phyloP scores from a whole-genome alignment of 2,113 vertebrate genomes.

The Zosterops lateralis region DNA sequence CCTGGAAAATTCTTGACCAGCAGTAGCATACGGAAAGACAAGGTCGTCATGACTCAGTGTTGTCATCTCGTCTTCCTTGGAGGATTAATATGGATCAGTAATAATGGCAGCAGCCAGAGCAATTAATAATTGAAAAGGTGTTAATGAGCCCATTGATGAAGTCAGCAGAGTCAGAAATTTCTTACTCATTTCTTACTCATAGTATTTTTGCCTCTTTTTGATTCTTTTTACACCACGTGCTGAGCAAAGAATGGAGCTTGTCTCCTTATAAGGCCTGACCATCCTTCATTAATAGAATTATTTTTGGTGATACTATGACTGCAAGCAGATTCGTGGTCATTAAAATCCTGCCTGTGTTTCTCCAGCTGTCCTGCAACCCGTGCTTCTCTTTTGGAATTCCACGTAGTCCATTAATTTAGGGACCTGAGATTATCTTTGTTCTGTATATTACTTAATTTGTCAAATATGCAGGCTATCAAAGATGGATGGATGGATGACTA shows the following conservation, averaged over 20 bases:
- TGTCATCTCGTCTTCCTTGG: background rate
- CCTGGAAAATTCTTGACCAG: constrained; percentile 34
- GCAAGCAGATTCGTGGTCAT: background rate
- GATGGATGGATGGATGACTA: background rate
- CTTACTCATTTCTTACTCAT: background rate
- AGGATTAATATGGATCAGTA: constrained; percentile 51
- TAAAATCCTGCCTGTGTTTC: background rate
- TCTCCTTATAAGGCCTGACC: background rate
- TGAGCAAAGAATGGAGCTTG: background rate
- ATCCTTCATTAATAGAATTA: background rate
- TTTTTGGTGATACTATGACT: background rate
- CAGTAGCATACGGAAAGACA: background rate
- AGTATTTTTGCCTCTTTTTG: background rate
- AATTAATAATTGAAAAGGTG: constrained; percentile 53
- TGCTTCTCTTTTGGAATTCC: background rate
- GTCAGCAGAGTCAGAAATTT: constrained; percentile 34
- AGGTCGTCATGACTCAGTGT: background rate
- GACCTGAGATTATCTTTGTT: background rate
- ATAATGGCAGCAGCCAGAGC: constrained; percentile 18
- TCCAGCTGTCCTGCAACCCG: background rate
- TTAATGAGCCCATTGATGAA: background rate
- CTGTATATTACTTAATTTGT: background rate
- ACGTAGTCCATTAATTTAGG: background rate
- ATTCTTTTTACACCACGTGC: background rate
- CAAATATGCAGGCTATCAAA: background rate